A percentile compares a stretch with the other conserved stretches of the same genome.
These are phyloP conservation scores for Hypselothyrea guttata DNA, from an alignment of 2,888 invertebrate species.

Conservation along the genomic window DNA sequence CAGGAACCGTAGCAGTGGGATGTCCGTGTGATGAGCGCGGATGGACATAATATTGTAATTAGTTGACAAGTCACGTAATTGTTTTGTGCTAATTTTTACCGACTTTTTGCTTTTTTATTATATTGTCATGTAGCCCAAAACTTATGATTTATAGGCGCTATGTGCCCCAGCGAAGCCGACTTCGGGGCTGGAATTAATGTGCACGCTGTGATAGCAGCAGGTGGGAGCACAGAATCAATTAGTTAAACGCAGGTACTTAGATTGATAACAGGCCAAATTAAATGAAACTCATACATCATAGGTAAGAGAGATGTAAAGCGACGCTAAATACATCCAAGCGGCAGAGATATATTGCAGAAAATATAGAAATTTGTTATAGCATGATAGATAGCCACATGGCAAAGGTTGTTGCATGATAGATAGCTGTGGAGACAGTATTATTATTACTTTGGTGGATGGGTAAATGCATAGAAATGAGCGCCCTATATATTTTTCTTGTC, in stretches of 20 bases:
- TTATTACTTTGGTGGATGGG: no score
- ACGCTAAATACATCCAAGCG: no score
- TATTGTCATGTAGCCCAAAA: conserved; percentile 8
- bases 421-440: no score
- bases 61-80: conserved; percentile 79
- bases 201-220: conserved; percentile 1
- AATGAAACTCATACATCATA: background rate
- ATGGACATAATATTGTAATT: conserved; percentile 75
- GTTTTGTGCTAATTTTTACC: conserved; percentile 48
- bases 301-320: background rate
- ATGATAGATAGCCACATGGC: no score
- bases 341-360: no score
- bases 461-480: no score
- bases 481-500: no score
- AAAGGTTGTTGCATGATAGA: no score
- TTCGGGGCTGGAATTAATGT: background rate
- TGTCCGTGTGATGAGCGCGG: conserved; percentile 24
- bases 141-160: conserved; percentile 18
- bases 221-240: conserved; percentile 8
- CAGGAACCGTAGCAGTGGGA: conserved; percentile 30
- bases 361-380: no score
- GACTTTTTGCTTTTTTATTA: background rate
- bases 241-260: conserved; percentile 6
- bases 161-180: conserved; percentile 5
- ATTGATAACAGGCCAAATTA: conserved; percentile 17